Conservation (phyloP, 30 jellyfish, hydroid and myxozoan genomes). For the Hydractinia symbiolongicarpus region DNA sequence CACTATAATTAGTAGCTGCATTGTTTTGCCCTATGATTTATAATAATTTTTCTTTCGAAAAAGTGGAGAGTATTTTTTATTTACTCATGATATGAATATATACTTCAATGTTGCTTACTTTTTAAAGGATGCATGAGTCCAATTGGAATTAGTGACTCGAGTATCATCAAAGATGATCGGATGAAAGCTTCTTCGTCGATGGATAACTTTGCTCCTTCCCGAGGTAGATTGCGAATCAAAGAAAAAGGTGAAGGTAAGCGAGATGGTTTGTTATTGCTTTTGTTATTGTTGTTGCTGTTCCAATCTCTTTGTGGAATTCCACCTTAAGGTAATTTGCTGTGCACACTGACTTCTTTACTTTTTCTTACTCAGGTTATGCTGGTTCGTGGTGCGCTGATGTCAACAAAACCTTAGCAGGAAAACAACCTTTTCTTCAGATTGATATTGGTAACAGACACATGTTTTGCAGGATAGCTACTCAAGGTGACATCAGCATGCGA, state of each 20-base stretch:
- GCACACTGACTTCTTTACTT: background rate
- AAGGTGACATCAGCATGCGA: constrained; percentile 47
- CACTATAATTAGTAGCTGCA: too few relatives aligned
- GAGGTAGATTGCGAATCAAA: constrained; percentile 16
- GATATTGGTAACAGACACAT: constrained; percentile 48
- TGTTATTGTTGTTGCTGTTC: too few relatives aligned
- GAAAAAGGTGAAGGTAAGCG: constrained; percentile 21
- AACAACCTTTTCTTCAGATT: constrained; percentile 64
- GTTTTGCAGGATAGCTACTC: constrained; percentile 75
- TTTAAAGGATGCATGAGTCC: constrained; percentile 27
- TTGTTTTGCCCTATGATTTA: too few relatives aligned
- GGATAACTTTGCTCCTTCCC: constrained; percentile 5
- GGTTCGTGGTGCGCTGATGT: constrained; percentile 86
- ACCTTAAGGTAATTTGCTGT: too few relatives aligned
- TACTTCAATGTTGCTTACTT: background rate
- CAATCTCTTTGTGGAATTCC: too few relatives aligned
- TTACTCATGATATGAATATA: too few relatives aligned
- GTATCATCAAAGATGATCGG: constrained; percentile 49
- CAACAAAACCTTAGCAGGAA: constrained; percentile 36
- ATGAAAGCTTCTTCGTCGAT: constrained; percentile 58
- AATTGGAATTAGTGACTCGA: constrained; percentile 34
- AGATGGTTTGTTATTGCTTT: too few relatives aligned
- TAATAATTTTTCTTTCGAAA: too few relatives aligned
- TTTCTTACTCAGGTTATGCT: constrained; percentile 34
- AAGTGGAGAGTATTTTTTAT: too few relatives aligned